Percentiles rank a stretch among this genome's conserved stretches.
These are phyloP conservation scores for Cerastoderma edule DNA, from an alignment of 2,888 invertebrate species.

Conservation along the genomic window DNA sequence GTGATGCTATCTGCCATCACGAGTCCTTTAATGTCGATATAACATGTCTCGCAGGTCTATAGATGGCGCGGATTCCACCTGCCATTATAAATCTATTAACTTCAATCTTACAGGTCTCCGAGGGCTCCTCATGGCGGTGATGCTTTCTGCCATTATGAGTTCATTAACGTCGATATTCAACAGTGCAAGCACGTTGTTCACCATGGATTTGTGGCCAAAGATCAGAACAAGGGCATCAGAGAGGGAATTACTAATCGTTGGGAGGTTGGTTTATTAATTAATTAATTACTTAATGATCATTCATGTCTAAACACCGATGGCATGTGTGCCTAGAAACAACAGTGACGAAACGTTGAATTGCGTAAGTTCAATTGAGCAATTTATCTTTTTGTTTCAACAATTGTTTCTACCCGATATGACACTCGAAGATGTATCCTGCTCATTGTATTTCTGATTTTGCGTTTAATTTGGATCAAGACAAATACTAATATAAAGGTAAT, in stretches of 20 bases:
- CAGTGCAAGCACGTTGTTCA: constrained; percentile 67
- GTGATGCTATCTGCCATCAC: constrained; percentile 67
- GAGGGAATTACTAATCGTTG: constrained; percentile 61
- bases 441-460: too few species aligned
- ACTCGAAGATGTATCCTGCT: too few species aligned
- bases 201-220: constrained; percentile 65
- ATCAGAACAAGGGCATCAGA: constrained; percentile 44
- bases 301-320: too few species aligned
- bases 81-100: not conserved
- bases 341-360: too few species aligned
- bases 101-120: constrained; percentile 62
- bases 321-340: too few species aligned
- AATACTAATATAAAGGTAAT: too few species aligned
- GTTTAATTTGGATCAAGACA: too few species aligned
- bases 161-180: constrained; percentile 67
- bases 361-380: too few species aligned
- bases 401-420: too few species aligned
- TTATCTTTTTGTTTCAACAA: too few species aligned
- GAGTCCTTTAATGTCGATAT: constrained; percentile 46
- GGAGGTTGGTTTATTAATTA: constrained; percentile 59
- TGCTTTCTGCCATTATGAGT: constrained; percentile 68
- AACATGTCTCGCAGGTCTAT: not conserved
- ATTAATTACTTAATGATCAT: too few species aligned
- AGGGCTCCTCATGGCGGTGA: constrained; percentile 64
- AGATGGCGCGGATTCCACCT: not conserved